These are phyloP conservation scores for Drosophila testacea DNA, from an alignment of 2,888 invertebrate species.

Conservation along the genomic window DNA sequence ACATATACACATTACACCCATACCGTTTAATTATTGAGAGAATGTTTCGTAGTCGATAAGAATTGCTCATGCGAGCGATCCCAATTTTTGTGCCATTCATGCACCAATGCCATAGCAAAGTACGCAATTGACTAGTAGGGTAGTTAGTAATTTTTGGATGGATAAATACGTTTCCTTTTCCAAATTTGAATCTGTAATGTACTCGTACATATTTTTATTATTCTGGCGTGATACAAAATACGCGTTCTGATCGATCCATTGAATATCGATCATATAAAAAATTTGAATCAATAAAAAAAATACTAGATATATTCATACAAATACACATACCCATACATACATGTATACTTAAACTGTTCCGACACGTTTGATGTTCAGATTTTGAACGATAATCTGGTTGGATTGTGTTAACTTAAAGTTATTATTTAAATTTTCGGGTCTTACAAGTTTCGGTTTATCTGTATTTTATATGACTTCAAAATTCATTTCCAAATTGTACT, in stretches of 20 bases:
- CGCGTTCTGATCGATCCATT: conserved; percentile 6
- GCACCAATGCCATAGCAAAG: conserved; percentile 76
- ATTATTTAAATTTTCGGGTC: too few relatives aligned
- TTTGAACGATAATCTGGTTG: too few relatives aligned
- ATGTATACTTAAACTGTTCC: background rate
- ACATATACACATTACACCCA: conserved; percentile 3
- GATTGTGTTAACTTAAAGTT: too few relatives aligned
- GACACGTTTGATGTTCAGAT: background rate
- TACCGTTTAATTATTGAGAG: conserved; percentile 28
- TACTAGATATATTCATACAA: background rate
- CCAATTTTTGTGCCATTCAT: conserved; percentile 73
- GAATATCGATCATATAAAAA: conserved; percentile 7
- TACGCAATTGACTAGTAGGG: conserved; percentile 31
- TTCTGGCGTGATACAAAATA: background rate
- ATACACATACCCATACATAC: background rate
- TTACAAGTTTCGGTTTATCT: too few relatives aligned
- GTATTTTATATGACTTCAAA: too few relatives aligned
- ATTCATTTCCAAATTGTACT: too few relatives aligned
- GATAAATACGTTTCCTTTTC: conserved; percentile 1
- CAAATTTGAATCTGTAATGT: conserved; percentile 2
- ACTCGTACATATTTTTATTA: conserved; percentile 8
- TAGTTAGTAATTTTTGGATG: conserved; percentile 24
- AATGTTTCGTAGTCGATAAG: conserved; percentile 41
- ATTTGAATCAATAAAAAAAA: background rate
- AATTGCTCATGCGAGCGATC: conserved; percentile 30